Evolutionary conservation across 2,797 vertebrate genomes (phyloP).

Genomic region (Odontamblyopus rebecca): DNA sequence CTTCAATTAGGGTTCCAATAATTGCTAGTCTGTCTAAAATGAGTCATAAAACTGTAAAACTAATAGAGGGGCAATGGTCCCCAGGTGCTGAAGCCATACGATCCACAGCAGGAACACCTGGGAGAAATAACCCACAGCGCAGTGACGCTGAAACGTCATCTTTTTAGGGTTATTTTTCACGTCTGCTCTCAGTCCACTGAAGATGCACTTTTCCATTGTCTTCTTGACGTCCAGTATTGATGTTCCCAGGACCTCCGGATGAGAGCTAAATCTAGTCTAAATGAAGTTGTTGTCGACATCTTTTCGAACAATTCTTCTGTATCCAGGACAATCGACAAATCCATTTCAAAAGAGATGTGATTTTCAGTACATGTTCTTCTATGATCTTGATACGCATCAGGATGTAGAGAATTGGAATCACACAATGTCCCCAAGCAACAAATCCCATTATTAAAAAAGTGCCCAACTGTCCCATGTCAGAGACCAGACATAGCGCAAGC

Average conservation of each 20-base stretch:
- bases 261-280: no score
- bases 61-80: slow-evolving; percentile 41
- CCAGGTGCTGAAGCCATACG: slow-evolving; percentile 52
- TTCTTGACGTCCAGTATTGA: no score
- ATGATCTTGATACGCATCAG: slow-evolving; percentile 52
- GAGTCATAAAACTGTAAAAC: slow-evolving; percentile 61
- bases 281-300: no score
- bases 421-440: slow-evolving; percentile 23
- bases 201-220: no score
- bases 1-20: slow-evolving; percentile 52
- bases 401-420: slow-evolving; percentile 56
- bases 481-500: slow-evolving; percentile 35
- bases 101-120: slow-evolving; percentile 65
- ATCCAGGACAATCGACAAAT: slow-evolving; percentile 36
- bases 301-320: neutral
- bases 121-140: slow-evolving; percentile 37
- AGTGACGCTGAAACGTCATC: no score
- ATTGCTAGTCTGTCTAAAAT: slow-evolving; percentile 12
- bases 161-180: no score
- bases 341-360: slow-evolving; percentile 38
- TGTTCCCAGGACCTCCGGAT: no score
- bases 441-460: slow-evolving; percentile 17
- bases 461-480: slow-evolving; percentile 28
- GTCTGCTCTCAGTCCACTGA: no score
- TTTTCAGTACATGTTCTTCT: slow-evolving; percentile 41